phyloP scores from a whole-genome alignment of 2,113 vertebrate species.

The Boleophthalmus pectinirostris region DNA sequence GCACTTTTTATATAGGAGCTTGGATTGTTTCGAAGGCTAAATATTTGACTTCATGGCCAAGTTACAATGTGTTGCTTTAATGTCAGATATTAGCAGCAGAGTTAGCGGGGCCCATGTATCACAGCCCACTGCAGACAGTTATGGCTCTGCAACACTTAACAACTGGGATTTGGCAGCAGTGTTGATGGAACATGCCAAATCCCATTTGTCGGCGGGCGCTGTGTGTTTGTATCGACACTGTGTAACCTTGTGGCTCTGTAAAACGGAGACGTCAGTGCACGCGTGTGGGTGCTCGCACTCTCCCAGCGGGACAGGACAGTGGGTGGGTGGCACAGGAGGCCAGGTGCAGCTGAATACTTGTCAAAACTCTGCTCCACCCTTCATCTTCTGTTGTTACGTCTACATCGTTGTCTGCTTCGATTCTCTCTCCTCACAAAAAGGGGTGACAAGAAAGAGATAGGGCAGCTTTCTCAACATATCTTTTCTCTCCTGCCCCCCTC shows the following conservation, averaged over 20 bases:
- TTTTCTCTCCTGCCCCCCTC: slow-evolving; percentile 45
- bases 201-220: slow-evolving; percentile 70
- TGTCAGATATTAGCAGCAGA: slow-evolving; percentile 65
- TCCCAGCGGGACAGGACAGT: slow-evolving; percentile 28
- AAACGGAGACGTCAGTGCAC: slow-evolving; percentile 58
- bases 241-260: slow-evolving; percentile 71
- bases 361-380: slow-evolving; percentile 25
- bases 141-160: slow-evolving; percentile 71
- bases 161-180: slow-evolving; percentile 73
- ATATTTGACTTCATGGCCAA: not conserved
- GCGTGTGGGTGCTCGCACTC: slow-evolving; percentile 24
- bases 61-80: slow-evolving; percentile 33
- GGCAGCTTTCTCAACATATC: slow-evolving; percentile 57
- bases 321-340: slow-evolving; percentile 43
- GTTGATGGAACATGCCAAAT: slow-evolving; percentile 77
- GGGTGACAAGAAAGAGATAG: slow-evolving; percentile 60
- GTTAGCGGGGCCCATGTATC: slow-evolving; percentile 52
- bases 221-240: slow-evolving; percentile 68
- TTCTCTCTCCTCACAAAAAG: slow-evolving; percentile 44
- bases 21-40: not conserved
- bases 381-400: slow-evolving; percentile 40
- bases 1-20: not conserved
- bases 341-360: slow-evolving; percentile 26
- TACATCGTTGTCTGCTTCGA: slow-evolving; percentile 25
- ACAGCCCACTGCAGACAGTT: slow-evolving; percentile 52